Evolutionary conservation across 2,888 invertebrate genomes (phyloP).

Genomic region (Carcina quercana): DNA sequence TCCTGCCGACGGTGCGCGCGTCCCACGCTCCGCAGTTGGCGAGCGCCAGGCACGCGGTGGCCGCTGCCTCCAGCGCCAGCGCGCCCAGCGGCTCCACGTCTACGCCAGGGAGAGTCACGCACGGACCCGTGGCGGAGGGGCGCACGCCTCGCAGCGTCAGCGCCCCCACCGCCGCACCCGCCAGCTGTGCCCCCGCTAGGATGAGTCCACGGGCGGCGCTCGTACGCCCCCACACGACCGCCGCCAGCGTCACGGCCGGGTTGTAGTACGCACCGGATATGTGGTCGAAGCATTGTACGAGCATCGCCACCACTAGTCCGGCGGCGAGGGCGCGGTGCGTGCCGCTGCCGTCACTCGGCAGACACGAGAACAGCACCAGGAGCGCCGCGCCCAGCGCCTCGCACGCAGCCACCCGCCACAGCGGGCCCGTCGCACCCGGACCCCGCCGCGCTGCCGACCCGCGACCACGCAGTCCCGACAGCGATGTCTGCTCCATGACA

Average conservation of each 20-base stretch:
- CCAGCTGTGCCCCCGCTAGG: constrained; percentile 76
- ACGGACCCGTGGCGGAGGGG: constrained; percentile 34
- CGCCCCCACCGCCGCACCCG: constrained; percentile 78
- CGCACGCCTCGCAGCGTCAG: constrained; percentile 65
- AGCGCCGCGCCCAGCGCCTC: constrained; percentile 80
- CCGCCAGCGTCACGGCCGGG: constrained; percentile 82
- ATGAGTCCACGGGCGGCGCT: constrained; percentile 66
- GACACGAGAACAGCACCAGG: constrained; percentile 81
- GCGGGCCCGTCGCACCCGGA: constrained; percentile 10
- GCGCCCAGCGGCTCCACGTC: constrained; percentile 47
- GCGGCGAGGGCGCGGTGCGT: constrained; percentile 72
- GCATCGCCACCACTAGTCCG: constrained; percentile 78
- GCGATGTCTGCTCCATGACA: no score
- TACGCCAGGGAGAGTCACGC: constrained; percentile 46
- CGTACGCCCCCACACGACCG: constrained; percentile 70
- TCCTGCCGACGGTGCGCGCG: constrained; percentile 73
- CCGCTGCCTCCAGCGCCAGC: constrained; percentile 74
- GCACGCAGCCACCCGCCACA: constrained; percentile 53
- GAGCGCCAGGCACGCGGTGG: constrained; percentile 77
- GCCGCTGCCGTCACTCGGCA: constrained; percentile 56
- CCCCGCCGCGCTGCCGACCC: constrained; percentile 4
- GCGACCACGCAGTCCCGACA: no score
- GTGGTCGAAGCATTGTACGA: constrained; percentile 83
- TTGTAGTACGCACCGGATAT: constrained; percentile 85
- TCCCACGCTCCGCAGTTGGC: constrained; percentile 84